A percentile compares a stretch with the other conserved stretches of the same genome.
phyloP scores from a whole-genome alignment of 2,888 invertebrate species.

The Arctia plantaginis region DNA sequence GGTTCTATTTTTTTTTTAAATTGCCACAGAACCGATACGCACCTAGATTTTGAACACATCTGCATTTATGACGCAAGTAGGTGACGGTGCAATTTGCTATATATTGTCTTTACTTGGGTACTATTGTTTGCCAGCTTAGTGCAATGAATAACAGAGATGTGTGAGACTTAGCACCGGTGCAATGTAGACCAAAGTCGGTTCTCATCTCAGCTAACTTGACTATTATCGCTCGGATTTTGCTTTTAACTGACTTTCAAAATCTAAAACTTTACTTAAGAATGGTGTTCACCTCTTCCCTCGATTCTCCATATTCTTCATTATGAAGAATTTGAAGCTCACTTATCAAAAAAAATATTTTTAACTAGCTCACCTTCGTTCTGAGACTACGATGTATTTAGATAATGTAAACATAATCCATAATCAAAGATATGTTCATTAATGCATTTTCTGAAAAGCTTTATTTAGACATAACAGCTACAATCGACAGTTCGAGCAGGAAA shows the following conservation, averaged over 20 bases:
- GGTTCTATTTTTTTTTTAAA: not conserved
- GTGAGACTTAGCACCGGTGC: not conserved
- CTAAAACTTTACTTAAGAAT: no score
- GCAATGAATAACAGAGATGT: not conserved
- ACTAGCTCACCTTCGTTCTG: not conserved
- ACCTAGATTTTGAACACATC: not conserved
- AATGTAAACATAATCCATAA: not conserved
- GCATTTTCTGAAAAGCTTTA: not conserved
- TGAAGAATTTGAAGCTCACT: not conserved
- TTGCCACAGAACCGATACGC: not conserved
- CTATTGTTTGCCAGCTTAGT: not conserved
- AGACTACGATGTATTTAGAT: no score
- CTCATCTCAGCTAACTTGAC: not conserved
- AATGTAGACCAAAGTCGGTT: not conserved
- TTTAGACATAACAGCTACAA: not conserved
- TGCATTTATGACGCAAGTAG: not conserved
- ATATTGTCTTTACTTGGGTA: not conserved
- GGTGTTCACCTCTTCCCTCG: not conserved
- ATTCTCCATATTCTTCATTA: not conserved
- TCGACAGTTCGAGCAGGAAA: constrained; percentile 24
- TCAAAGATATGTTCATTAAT: not conserved
- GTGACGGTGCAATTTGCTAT: not conserved
- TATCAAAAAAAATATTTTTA: not conserved
- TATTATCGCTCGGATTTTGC: not conserved
- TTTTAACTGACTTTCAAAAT: not conserved